These are phyloP conservation scores for Diadromus collaris DNA, from an alignment of 2,888 invertebrate species.

Conservation along the genomic window DNA sequence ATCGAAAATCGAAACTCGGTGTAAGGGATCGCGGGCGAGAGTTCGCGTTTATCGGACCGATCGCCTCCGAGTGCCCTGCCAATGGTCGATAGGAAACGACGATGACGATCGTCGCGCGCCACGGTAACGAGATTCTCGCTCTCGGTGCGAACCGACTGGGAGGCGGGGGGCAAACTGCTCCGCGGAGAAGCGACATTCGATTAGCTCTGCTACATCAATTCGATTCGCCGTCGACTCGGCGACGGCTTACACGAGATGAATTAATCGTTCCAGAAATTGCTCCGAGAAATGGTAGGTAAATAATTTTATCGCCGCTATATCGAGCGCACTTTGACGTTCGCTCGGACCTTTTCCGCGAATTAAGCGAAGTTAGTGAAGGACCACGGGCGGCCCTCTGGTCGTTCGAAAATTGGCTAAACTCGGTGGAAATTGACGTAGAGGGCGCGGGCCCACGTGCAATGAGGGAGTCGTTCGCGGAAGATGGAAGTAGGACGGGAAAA, in stretches of 20 bases:
- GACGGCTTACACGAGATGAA: conserved; percentile 22
- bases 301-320: neutral
- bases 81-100: conserved; percentile 50
- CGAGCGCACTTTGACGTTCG: neutral
- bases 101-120: conserved; percentile 11
- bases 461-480: conserved; percentile 44
- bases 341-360: conserved; percentile 1
- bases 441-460: conserved; percentile 21
- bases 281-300: neutral
- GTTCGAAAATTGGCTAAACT: conserved; percentile 46
- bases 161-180: conserved; percentile 3
- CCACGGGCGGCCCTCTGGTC: conserved; percentile 17
- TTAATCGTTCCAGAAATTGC: conserved; percentile 20
- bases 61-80: conserved; percentile 45
- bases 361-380: conserved; percentile 4
- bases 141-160: conserved; percentile 19
- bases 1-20: conserved; percentile 54
- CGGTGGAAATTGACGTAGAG: conserved; percentile 38
- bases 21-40: conserved; percentile 29
- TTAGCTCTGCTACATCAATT: conserved; percentile 32
- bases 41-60: conserved; percentile 51
- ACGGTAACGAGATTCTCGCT: conserved; percentile 39
- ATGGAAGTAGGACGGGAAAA: conserved; percentile 39
- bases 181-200: conserved; percentile 32
- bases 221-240: conserved; percentile 21